A percentile compares a stretch with the other conserved stretches of the same genome.
phyloP scores from a whole-genome alignment of 1,140 invertebrate genomes.

The Drosophila pseudoananassae region DNA sequence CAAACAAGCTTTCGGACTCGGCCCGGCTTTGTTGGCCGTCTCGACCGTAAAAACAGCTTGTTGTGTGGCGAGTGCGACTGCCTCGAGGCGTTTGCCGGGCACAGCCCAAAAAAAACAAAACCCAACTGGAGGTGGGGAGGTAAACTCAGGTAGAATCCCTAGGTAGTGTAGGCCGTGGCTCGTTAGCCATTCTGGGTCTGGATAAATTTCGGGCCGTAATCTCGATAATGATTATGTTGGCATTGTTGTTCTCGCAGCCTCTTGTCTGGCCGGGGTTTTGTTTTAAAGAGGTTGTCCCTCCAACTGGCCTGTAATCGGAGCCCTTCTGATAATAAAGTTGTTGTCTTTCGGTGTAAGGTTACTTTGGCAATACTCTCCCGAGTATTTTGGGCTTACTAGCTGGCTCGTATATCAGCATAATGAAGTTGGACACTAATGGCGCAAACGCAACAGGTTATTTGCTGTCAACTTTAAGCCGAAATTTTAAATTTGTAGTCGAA shows the following conservation, averaged over 20 bases:
- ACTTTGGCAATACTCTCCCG: constrained; percentile 10
- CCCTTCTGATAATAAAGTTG: constrained; percentile 40
- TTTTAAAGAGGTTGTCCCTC: too few species aligned
- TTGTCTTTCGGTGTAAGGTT: constrained; percentile 37
- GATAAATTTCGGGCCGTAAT: constrained; percentile 52
- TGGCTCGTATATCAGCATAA: constrained; percentile 52
- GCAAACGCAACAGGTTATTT: constrained; percentile 67
- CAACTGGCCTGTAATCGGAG: constrained; percentile 36
- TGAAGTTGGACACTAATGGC: constrained; percentile 65
- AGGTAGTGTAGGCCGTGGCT: constrained; percentile 34
- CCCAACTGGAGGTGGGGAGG: constrained; percentile 1
- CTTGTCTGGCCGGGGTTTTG: constrained; percentile 23
- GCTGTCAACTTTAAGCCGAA: constrained; percentile 43
- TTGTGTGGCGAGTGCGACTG: constrained; percentile 48
- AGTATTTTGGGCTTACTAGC: constrained; percentile 15
- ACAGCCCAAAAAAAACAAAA: constrained; percentile 22
- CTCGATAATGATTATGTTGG: constrained; percentile 65
- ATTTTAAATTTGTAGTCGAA: constrained; percentile 32
- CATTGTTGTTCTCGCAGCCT: constrained; percentile 44
- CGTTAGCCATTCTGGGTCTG: constrained; percentile 49
- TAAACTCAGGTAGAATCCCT: constrained; percentile 37
- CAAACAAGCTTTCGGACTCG: constrained; percentile 51
- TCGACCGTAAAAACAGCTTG: constrained; percentile 44
- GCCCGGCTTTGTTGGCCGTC: constrained; percentile 2
- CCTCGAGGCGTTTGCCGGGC: constrained; percentile 52